These are phyloP conservation scores for Acrocyrtus sp. DNA, from an alignment of 2,888 invertebrate genomes.

Conservation along the genomic window DNA sequence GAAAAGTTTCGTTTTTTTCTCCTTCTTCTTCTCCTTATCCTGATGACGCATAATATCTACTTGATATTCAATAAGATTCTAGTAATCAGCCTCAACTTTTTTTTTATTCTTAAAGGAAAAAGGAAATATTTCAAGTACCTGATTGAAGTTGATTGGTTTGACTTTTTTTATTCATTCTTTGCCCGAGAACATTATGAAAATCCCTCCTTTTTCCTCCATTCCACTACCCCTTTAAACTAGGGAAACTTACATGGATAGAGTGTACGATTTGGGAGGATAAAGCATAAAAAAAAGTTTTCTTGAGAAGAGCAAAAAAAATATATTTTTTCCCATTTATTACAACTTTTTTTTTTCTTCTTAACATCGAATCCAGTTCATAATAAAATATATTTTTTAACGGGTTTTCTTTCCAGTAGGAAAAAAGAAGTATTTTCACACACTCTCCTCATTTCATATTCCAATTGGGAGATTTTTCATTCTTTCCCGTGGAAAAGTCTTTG, in stretches of 20 bases:
- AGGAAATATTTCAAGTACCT: slow-evolving; percentile 15
- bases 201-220: too few relatives aligned
- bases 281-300: too few relatives aligned
- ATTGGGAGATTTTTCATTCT: slow-evolving; percentile 38
- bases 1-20: background rate
- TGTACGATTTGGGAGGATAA: background rate
- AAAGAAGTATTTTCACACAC: slow-evolving; percentile 17
- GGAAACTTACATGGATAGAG: too few relatives aligned
- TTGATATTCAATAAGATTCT: background rate
- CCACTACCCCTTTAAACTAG: too few relatives aligned
- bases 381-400: slow-evolving; percentile 3
- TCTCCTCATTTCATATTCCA: slow-evolving; percentile 48
- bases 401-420: background rate
- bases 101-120: too few relatives aligned
- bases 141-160: slow-evolving; percentile 19
- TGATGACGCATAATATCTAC: background rate
- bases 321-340: slow-evolving; percentile 48
- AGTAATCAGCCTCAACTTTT: background rate
- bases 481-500: slow-evolving; percentile 11
- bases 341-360: slow-evolving; percentile 32
- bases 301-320: too few relatives aligned
- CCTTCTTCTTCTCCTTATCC: background rate
- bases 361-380: background rate
- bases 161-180: slow-evolving; percentile 7
- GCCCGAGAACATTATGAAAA: too few relatives aligned